phyloP scores from a whole-genome alignment of 2,888 invertebrate species.

The Copidosoma aretas region DNA sequence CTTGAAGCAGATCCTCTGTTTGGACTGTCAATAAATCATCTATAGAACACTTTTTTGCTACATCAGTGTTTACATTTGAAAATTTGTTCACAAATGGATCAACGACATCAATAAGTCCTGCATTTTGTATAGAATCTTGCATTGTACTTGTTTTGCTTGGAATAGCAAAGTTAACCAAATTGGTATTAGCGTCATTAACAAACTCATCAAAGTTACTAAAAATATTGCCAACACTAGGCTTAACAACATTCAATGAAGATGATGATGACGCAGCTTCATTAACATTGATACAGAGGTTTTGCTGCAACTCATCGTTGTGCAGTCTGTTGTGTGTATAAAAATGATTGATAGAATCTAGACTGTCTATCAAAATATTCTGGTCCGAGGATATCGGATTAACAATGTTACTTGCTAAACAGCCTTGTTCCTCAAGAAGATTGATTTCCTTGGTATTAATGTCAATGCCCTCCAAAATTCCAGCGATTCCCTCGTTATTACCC shows the following conservation, averaged over 20 bases:
- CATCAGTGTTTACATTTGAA: conserved; percentile 11
- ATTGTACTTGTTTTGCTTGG: conserved; percentile 32
- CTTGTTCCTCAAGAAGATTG: conserved; percentile 13
- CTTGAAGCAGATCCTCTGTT: conserved; percentile 26
- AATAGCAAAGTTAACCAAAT: conserved; percentile 45
- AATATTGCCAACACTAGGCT: conserved; percentile 69
- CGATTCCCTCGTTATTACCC: conserved; percentile 25
- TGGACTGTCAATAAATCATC: conserved; percentile 29
- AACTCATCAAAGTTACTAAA: conserved; percentile 72
- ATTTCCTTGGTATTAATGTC: conserved; percentile 12
- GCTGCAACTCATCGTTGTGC: conserved; percentile 47
- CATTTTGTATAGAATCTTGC: conserved; percentile 15
- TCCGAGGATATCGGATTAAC: conserved; percentile 29
- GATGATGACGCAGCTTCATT: conserved; percentile 47
- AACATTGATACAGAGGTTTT: conserved; percentile 47
- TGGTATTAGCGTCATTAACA: conserved; percentile 62
- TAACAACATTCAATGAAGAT: conserved; percentile 53
- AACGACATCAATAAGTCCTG: conserved; percentile 26
- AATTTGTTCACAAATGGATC: conserved; percentile 25
- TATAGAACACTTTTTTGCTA: conserved; percentile 25
- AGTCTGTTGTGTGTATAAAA: conserved; percentile 49
- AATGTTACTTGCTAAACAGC: conserved; percentile 26
- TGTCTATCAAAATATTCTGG: conserved; percentile 35
- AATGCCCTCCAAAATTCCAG: conserved; percentile 24
- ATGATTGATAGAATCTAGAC: conserved; percentile 50